phyloP scores from a whole-genome alignment of 2,888 invertebrate species.

The Orthosia gracilis region DNA sequence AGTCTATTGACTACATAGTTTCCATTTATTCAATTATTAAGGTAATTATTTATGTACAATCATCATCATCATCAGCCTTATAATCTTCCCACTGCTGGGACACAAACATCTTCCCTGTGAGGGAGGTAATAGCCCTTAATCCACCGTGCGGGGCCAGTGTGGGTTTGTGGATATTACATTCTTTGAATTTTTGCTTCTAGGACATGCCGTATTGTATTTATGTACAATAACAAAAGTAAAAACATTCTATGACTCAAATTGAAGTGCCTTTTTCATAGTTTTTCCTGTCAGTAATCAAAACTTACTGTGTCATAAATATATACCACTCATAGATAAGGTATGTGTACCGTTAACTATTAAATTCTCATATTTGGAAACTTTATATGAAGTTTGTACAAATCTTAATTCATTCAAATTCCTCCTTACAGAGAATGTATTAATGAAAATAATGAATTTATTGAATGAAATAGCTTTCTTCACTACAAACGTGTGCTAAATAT shows the following conservation, averaged over 20 bases:
- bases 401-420: background rate
- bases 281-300: background rate
- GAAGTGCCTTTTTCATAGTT: background rate
- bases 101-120: no score
- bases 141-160: no score
- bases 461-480: slow-evolving; percentile 10
- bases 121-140: no score
- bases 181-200: no score
- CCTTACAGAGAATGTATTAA: background rate
- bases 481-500: slow-evolving; percentile 20
- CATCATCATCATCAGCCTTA: no score
- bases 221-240: background rate
- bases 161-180: no score
- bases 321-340: background rate
- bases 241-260: background rate
- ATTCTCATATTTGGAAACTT: background rate
- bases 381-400: background rate
- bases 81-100: no score
- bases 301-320: background rate
- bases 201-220: no score
- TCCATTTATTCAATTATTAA: no score
- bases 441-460: no score
- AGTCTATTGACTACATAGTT: no score
- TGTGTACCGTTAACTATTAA: background rate
- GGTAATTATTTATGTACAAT: no score